Evolutionary conservation across 2,888 invertebrate genomes (phyloP).

Genomic region (Lutraria lutraria): DNA sequence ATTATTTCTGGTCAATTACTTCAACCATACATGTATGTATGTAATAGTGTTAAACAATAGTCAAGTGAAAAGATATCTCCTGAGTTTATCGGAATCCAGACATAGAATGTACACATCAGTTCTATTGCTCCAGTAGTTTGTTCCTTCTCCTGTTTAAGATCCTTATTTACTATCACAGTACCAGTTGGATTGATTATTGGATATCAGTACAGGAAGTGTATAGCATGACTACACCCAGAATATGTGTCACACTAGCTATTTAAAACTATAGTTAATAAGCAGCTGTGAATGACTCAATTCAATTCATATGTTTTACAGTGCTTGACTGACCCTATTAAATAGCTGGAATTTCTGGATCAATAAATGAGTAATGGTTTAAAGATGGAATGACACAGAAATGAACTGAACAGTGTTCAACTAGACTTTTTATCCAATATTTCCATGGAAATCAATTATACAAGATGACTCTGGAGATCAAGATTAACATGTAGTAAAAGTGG

Average conservation of each 20-base stretch:
- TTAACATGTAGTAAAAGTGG: background rate
- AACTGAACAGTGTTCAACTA: background rate
- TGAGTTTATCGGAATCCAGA: slow-evolving; percentile 1
- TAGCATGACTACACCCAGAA: background rate
- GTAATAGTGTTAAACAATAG: background rate
- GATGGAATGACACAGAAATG: slow-evolving; percentile 13
- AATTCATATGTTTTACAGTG: slow-evolving; percentile 20
- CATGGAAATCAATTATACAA: background rate
- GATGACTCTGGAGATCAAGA: slow-evolving; percentile 2
- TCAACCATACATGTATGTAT: background rate
- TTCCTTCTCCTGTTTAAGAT: background rate
- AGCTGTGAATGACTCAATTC: slow-evolving; percentile 15
- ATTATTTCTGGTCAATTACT: background rate
- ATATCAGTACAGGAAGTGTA: background rate
- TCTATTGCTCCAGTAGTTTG: background rate
- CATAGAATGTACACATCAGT: background rate
- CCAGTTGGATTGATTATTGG: slow-evolving; percentile 2
- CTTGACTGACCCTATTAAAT: slow-evolving; percentile 20
- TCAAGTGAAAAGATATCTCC: background rate
- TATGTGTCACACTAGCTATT: background rate
- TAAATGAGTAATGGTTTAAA: slow-evolving; percentile 22
- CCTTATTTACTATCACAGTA: background rate
- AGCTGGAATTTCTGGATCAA: background rate
- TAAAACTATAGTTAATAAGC: background rate
- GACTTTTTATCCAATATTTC: background rate